These are phyloP conservation scores for Brachionus calyciflorus DNA, from an alignment of 1,140 invertebrate genomes.

Conservation along the genomic window DNA sequence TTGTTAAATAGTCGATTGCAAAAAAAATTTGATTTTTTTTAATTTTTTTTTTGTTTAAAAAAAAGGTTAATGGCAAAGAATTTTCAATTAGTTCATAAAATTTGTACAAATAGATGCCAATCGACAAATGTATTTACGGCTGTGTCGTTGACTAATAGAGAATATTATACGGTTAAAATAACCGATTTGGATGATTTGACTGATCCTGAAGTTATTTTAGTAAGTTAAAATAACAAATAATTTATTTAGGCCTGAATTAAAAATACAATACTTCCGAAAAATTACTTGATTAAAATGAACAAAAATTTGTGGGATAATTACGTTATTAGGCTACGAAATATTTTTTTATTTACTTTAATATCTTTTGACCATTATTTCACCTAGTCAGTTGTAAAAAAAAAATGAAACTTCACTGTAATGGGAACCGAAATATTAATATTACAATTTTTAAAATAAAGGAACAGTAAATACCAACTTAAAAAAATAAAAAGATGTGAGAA, in stretches of 20 bases:
- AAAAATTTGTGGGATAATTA: no score
- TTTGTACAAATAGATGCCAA: neutral
- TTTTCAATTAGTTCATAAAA: constrained; percentile 35
- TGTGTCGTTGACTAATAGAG: neutral
- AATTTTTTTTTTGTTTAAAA: neutral
- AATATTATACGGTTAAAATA: constrained; percentile 26
- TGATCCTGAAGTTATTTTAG: constrained; percentile 10
- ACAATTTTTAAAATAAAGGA: no score
- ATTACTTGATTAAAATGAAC: no score
- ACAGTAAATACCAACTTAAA: no score
- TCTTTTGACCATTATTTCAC: no score
- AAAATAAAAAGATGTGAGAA: no score
- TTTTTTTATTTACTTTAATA: no score
- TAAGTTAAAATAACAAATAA: neutral
- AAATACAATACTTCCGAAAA: no score
- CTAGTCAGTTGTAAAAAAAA: no score
- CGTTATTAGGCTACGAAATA: no score
- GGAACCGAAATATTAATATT: no score
- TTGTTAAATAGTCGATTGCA: neutral
- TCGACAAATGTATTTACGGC: constrained; percentile 4
- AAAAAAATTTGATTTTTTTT: neutral
- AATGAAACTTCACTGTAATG: no score
- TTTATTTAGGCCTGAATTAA: neutral
- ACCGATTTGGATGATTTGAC: constrained; percentile 10
- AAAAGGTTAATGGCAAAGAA: constrained; percentile 10